Percentiles rank a stretch among this genome's conserved stretches.
Evolutionary conservation across 2,888 invertebrate genomes (phyloP).

Genomic region (Agrochola macilenta): DNA sequence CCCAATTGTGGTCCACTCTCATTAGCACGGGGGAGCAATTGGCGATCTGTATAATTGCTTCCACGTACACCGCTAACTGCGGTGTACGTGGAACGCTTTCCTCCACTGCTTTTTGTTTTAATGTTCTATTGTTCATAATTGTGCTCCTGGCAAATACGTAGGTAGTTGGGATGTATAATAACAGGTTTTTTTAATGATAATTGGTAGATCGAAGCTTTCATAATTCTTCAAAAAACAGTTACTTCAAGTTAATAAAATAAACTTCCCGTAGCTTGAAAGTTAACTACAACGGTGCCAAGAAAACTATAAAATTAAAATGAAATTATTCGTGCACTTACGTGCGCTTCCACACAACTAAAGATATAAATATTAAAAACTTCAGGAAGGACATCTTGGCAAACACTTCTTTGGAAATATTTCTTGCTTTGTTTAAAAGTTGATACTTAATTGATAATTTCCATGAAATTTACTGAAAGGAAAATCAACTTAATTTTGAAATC

Average conservation of each 20-base stretch:
- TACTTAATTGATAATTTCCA: not conserved
- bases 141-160: not conserved
- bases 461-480: not conserved
- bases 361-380: constrained; percentile 12
- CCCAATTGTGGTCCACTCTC: constrained; percentile 3
- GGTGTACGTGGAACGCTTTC: too few species aligned
- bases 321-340: constrained; percentile 14
- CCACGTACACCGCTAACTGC: not conserved
- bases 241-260: constrained; percentile 24
- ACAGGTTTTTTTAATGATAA: not conserved
- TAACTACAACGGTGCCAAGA: constrained; percentile 26
- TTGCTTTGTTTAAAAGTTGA: constrained; percentile 2
- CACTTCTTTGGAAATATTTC: constrained; percentile 5
- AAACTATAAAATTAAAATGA: constrained; percentile 24
- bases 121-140: not conserved
- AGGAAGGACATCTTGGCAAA: constrained; percentile 12
- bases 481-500: not conserved
- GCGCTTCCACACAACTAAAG: not conserved
- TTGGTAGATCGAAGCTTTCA: not conserved
- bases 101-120: constrained; percentile 11
- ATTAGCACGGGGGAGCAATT: constrained; percentile 7
- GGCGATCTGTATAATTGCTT: constrained; percentile 23
- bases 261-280: constrained; percentile 14
- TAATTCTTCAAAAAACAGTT: not conserved
- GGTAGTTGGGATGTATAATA: too few species aligned